These are phyloP conservation scores for Ophion obscuratus DNA, from an alignment of 2,888 invertebrate species.

Conservation along the genomic window DNA sequence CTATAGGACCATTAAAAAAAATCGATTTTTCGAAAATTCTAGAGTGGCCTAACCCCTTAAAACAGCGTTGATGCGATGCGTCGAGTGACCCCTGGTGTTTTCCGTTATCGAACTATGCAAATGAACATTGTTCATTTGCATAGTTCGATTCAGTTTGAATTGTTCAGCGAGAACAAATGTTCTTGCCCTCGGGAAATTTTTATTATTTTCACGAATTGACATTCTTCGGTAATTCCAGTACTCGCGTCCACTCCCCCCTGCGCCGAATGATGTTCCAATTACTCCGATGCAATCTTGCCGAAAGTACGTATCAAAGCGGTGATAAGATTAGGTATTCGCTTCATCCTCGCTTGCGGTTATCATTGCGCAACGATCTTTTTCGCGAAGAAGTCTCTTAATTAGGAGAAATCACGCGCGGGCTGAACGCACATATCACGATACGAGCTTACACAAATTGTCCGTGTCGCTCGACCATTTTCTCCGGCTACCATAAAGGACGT, in stretches of 20 bases:
- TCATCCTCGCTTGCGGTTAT: constrained; percentile 1
- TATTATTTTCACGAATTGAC: constrained; percentile 9
- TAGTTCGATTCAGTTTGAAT: too few relatives aligned
- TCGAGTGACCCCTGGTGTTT: constrained; percentile 4
- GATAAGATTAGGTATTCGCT: constrained; percentile 47
- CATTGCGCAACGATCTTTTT: constrained; percentile 25
- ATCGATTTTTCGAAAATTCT: too few relatives aligned
- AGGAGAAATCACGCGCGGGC: neutral
- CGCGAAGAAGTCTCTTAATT: constrained; percentile 1
- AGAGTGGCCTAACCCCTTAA: neutral
- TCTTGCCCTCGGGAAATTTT: neutral
- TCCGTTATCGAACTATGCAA: constrained; percentile 33
- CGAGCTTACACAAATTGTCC: neutral
- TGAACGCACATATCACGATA: neutral
- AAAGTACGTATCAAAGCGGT: constrained; percentile 4
- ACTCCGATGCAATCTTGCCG: constrained; percentile 20
- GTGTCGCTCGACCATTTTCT: constrained; percentile 13
- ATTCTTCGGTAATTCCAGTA: neutral
- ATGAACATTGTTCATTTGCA: too few relatives aligned
- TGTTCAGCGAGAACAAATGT: neutral
- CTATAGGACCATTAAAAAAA: too few relatives aligned
- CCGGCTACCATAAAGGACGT: neutral
- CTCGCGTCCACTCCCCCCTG: neutral
- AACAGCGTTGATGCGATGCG: constrained; percentile 25
- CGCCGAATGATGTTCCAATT: constrained; percentile 1